Base-by-base conservation (phyloP, 2,797 vertebrate genomes). In the Myotis planiceps region DNA sequence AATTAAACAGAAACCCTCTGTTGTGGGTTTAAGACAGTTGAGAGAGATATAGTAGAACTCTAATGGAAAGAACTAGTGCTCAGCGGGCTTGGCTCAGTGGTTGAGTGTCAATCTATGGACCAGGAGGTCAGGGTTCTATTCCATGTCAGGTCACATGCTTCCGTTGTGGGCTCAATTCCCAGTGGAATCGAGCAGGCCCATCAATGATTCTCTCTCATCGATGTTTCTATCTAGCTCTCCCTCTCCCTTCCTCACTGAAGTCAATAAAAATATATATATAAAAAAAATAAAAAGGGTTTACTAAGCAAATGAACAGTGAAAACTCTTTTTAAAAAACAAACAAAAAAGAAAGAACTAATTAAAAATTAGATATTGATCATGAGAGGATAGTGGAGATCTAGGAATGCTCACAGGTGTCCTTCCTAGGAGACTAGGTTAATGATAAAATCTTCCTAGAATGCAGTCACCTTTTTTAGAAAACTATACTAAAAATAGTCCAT, bases 371-470 rank as follows among this genome's bases (percentile, higher is more conserved):
- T 72, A 51, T 4, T 15, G 10, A 14, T 21, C 25, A 55, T n/a
- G n/a, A 63, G 12, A 21, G 15, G 4, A 4, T 55, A 32, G 5
- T 4, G 27, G 8, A 37, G 25, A 32, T 15, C 27, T 32, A 78
- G 2, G 29, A 25, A 53, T 87, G 12, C 19, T 60, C 19, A 45
- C 9, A 68, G 1, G 9, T 5, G 1, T 37, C 5, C 12, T 69
- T 4, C 5, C 76, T 51, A 55, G 55, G 80, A 80, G 8, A 63
- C 69, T 25, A 34, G 71, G 15, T 42, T 29, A 81, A 2, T 79
- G 49, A 65, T 42, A 13, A 81, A 81, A 94, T 34, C 49, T 21
- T 78, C 14, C 23, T 79, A 25, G 39, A 92, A 51, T 74, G 5
- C 10, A 51, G 19, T 85, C 9, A 55, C 66, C 12, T 47, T 80